A percentile compares a stretch with the other conserved stretches of the same genome.
Evolutionary conservation across 1,140 invertebrate species (phyloP).

Genomic region (Muscidifurax raptorellus): DNA sequence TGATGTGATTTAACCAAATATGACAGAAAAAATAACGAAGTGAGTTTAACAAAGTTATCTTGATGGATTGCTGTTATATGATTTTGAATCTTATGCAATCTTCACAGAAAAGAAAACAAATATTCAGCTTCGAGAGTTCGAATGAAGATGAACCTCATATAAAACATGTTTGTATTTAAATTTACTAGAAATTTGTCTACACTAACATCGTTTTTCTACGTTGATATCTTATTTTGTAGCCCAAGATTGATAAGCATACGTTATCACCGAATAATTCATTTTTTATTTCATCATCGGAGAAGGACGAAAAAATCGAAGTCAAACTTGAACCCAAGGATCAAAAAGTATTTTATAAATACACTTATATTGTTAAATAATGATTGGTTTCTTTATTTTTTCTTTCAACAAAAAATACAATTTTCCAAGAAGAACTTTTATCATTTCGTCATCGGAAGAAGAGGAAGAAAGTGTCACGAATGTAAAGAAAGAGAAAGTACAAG

Average conservation of each 20-base stretch:
- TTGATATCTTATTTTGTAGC: not conserved
- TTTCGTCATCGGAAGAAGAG: not conserved
- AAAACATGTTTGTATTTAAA: slow-evolving; percentile 4
- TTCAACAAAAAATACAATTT: not conserved
- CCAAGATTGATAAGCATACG: not conserved
- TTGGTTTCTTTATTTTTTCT: not conserved
- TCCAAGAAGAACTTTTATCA: not conserved
- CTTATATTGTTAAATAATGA: not conserved
- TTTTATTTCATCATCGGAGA: not conserved
- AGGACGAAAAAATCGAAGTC: not conserved
- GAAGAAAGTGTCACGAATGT: not conserved
- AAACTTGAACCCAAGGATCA: not conserved
- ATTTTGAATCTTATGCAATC: not conserved
- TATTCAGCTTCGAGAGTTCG: not conserved
- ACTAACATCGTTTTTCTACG: not conserved
- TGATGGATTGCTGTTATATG: not conserved
- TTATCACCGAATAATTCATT: not conserved
- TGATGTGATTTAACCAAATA: not conserved
- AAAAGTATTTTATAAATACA: not conserved
- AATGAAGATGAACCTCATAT: not conserved
- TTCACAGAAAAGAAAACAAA: not conserved
- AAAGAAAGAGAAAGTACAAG: too few species aligned
- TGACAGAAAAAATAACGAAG: not conserved
- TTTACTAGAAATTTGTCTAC: not conserved
- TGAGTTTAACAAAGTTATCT: not conserved